phyloP scores from a whole-genome alignment of 2,113 vertebrate species.

The Erythrocercus mccallii region DNA sequence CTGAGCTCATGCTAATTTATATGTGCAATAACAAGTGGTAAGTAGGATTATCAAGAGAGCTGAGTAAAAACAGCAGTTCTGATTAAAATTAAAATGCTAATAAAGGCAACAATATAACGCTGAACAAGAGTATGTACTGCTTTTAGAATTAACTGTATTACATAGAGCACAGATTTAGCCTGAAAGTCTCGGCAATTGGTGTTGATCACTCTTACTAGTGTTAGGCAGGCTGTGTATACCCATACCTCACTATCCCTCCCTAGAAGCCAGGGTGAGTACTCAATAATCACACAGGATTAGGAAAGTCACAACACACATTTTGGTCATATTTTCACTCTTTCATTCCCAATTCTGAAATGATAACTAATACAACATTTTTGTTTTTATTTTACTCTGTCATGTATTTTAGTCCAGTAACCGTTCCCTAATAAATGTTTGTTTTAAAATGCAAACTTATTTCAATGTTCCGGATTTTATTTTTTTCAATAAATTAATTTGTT shows the following conservation, averaged over 20 bases:
- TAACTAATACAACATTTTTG: not conserved
- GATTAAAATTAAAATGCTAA: slow-evolving; percentile 12
- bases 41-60: not conserved
- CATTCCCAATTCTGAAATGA: not conserved
- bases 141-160: not conserved
- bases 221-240: not conserved
- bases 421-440: not conserved
- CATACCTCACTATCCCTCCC: not conserved
- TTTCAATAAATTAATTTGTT: not conserved
- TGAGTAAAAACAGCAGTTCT: not conserved
- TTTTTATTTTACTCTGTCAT: not conserved
- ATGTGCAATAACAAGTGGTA: not conserved
- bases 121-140: not conserved
- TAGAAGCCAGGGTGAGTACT: not conserved
- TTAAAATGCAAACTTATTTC: slow-evolving; percentile 12
- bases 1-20: not conserved
- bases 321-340: not conserved
- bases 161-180: not conserved
- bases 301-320: not conserved
- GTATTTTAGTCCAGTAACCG: not conserved
- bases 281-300: not conserved
- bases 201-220: not conserved
- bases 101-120: not conserved
- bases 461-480: not conserved
- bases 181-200: not conserved